Base-by-base conservation (phyloP, 2,888 invertebrate genomes). In the Clivina fossor region DNA sequence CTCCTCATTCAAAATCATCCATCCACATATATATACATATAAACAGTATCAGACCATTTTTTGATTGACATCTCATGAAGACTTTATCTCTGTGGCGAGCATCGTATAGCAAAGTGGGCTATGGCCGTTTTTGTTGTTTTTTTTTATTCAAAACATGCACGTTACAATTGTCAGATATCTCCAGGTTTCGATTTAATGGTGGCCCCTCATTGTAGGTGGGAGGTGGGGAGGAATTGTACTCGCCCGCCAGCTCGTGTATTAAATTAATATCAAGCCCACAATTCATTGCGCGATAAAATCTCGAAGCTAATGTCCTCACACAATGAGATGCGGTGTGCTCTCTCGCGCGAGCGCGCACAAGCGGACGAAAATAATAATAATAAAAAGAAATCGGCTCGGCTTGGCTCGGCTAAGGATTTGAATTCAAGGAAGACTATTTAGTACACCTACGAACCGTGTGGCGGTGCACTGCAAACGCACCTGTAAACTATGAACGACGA, bases 281-380 rank as follows among this genome's bases (percentile, higher is more conserved):
- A 64, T 62, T 63, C 61, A 62, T 62, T 44, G 44, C 63, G 71
- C 63, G 71, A 71, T 71, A 71, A 61, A 64, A 71, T 71, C 71
- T 71, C 65, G 65, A n/a, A 71, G 71, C 71, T 70, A 71, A 72
- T 72, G 71, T 71, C 71, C 71, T 71, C 70, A 70, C 71, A 71
- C 72, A 71, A 73, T 73, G 71, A 71, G 69, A 69, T 71, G 68
- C 71, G 64, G 65, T 65, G 66, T 64, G 22, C 33, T 15, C 11
- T 15, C 33, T 15, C 33, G 28, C 49, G 19, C 49, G 13, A 37
- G 9, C 5, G 13, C 32, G 13, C 32, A 32, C 9, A 32, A n/a
- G 13, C 32, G 13, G 30, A 50, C 40, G 28, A 66, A 68, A 68
- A 71, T 70, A 69, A 71, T 71, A 69, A 70, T 65, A 65, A 20